phyloP scores from a whole-genome alignment of 2,797 vertebrate species.

The Hippoglossus hippoglossus region DNA sequence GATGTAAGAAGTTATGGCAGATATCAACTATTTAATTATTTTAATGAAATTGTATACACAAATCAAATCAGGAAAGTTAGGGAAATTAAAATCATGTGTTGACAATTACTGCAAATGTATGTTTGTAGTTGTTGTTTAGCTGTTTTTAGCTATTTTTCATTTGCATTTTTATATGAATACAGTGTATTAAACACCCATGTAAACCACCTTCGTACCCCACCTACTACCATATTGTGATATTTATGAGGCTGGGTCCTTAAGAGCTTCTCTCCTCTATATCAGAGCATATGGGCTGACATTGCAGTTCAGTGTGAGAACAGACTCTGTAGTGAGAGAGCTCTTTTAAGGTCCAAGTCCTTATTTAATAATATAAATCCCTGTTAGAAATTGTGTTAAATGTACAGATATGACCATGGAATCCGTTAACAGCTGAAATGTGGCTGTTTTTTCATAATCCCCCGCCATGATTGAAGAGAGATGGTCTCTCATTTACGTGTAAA shows the following conservation, averaged over 20 bases:
- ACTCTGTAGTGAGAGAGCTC: background rate
- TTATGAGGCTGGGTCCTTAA: too few relatives aligned
- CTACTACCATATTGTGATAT: too few relatives aligned
- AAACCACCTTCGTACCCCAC: too few relatives aligned
- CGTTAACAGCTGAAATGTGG: background rate
- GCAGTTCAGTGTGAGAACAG: too few relatives aligned
- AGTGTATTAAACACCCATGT: too few relatives aligned
- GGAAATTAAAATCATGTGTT: background rate
- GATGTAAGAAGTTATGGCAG: background rate
- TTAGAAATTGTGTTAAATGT: background rate
- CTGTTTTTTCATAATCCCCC: background rate
- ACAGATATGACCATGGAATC: background rate
- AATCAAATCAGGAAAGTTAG: background rate
- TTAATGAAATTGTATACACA: background rate
- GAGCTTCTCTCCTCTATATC: too few relatives aligned
- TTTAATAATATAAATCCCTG: too few relatives aligned
- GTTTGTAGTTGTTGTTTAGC: background rate
- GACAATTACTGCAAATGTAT: background rate
- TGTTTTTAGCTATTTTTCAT: background rate
- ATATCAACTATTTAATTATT: background rate
- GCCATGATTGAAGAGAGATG: slow-evolving; percentile 13
- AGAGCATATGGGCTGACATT: too few relatives aligned
- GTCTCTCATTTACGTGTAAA: slow-evolving; percentile 37
- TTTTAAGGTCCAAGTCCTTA: too few relatives aligned
- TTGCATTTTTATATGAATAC: background rate